Evolutionary conservation across 2,797 vertebrate genomes (phyloP).

Genomic region (Linurgus olivaceus): DNA sequence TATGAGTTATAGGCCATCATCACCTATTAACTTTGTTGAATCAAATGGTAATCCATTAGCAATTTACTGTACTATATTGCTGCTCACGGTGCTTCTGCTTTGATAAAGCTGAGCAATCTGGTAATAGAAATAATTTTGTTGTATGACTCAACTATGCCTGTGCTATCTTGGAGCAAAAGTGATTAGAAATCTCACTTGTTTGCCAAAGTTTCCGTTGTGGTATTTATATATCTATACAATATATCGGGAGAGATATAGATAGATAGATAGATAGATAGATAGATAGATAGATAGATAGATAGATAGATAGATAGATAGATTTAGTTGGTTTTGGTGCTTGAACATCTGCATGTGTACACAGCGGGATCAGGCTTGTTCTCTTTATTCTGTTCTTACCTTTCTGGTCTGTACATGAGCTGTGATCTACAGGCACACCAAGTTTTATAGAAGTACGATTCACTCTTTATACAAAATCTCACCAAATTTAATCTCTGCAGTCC

Average conservation of each 20-base stretch:
- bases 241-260: background rate
- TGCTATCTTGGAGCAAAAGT: background rate
- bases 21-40: slow-evolving; percentile 35
- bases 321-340: background rate
- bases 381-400: background rate
- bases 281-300: background rate
- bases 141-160: background rate
- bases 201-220: background rate
- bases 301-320: background rate
- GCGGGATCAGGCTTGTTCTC: background rate
- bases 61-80: background rate
- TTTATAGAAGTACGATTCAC: background rate
- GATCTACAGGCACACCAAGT: background rate
- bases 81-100: background rate
- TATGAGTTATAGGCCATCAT: slow-evolving; percentile 10
- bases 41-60: slow-evolving; percentile 42
- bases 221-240: background rate
- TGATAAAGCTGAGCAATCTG: background rate
- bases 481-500: background rate
- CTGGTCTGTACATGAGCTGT: background rate
- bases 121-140: background rate
- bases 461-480: background rate
- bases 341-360: background rate
- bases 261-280: fast-evolving
- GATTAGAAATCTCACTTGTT: background rate